Conservation (phyloP, 2,797 vertebrate genomes). For the Bradypodion pumilum region DNA sequence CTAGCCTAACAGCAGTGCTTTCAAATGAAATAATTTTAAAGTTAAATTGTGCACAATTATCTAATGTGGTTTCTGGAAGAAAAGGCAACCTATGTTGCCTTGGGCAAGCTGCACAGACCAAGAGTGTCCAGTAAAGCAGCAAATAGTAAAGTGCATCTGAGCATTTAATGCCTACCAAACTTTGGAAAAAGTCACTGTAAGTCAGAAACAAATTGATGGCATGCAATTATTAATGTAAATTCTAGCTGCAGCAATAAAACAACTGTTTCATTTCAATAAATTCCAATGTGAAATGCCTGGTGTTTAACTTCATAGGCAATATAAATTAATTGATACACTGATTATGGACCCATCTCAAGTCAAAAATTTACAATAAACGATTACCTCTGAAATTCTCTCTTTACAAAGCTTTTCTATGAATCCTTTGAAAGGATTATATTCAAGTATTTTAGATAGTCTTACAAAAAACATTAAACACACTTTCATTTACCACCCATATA, state of each 20-base stretch:
- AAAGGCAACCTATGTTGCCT: too few species aligned
- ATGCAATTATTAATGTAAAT: not conserved
- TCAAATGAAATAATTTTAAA: not conserved
- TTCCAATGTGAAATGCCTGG: not conserved
- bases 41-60: not conserved
- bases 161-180: too few species aligned
- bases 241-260: not conserved
- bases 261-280: not conserved
- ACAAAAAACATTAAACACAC: conserved; percentile 7
- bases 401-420: conserved; percentile 24
- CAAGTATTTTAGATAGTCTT: conserved; percentile 13
- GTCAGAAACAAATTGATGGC: too few species aligned
- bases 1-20: not conserved
- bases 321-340: not conserved
- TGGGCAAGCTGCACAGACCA: too few species aligned
- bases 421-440: conserved; percentile 11
- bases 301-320: not conserved
- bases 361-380: conserved; percentile 13
- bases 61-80: too few species aligned
- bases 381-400: conserved; percentile 33
- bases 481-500: conserved; percentile 11
- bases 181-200: too few species aligned
- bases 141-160: too few species aligned
- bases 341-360: not conserved
- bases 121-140: too few species aligned